Evolutionary conservation across 1,140 invertebrate genomes (phyloP).

Genomic region (Ladona fulva): DNA sequence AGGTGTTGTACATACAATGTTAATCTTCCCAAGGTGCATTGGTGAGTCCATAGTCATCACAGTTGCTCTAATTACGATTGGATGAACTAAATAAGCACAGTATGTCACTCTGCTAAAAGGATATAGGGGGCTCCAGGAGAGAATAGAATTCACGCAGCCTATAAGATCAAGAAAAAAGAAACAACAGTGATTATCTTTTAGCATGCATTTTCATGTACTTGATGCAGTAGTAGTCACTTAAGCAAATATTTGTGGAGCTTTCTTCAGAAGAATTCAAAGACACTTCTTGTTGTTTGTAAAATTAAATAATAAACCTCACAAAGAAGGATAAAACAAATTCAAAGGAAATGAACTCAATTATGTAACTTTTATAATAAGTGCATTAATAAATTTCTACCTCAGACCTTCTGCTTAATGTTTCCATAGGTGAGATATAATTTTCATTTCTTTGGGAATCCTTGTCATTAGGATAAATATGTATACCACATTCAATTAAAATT

Average conservation of each 20-base stretch:
- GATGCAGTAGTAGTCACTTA: background rate
- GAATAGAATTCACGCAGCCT: conserved; percentile 48
- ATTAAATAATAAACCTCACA: too few species aligned
- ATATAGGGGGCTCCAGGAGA: conserved; percentile 69
- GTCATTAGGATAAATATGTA: too few species aligned
- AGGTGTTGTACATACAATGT: conserved; percentile 46
- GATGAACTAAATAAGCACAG: conserved; percentile 83
- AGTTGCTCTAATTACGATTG: conserved; percentile 69
- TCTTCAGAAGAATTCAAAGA: background rate
- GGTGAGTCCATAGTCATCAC: conserved; percentile 67
- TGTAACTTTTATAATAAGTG: too few species aligned
- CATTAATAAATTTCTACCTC: too few species aligned
- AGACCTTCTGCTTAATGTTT: too few species aligned
- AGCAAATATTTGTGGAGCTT: background rate
- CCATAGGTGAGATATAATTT: too few species aligned
- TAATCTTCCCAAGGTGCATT: conserved; percentile 58
- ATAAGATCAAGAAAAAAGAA: background rate
- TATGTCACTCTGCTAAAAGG: conserved; percentile 84
- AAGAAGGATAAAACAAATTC: too few species aligned
- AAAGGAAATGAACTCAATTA: too few species aligned
- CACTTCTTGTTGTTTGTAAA: too few species aligned
- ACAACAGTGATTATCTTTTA: background rate
- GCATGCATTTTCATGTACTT: background rate
- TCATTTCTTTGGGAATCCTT: too few species aligned
- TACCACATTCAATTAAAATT: too few species aligned